Evolutionary conservation across 1,140 invertebrate species (phyloP), one percentile per base, ranked within the genome.

Genomic region (Battus philenor): DNA sequence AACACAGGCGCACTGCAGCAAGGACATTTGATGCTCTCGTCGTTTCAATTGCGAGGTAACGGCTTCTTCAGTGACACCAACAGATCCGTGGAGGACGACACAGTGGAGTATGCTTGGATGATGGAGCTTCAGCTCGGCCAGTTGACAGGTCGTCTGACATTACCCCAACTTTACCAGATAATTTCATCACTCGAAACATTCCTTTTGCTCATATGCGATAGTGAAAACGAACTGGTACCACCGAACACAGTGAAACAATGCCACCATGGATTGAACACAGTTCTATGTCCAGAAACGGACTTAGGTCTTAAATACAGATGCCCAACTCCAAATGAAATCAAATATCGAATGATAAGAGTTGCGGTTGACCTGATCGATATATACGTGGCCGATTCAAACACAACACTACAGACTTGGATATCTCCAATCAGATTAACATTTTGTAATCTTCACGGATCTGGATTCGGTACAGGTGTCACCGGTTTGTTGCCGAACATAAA

Each of bases 61-160:
- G 98, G 97, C 1, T 97, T 99, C 92, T 99, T 99, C 76, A 99
- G 97, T 50, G 93, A 96, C 59, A 91, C 95, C 47, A 96, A 96
- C 27, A 84, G 97, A 32, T 91, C 91, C 17, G 84, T 98, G 11
- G 95, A 97, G 67, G 92, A 97, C 76, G 97, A 99, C 69, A 98
- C 97, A 0, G 74, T 99, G 3, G 98, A 99, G 74, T 99, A 99
- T 81, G 96, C 94, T 0, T 99, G 98, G 98, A 81, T 95, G 45
- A 90, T 95, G 51, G 94, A 96, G 74, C 87, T 95, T 2, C 94
- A 95, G 54, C 62, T 95, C 12, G 94, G 94, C 0, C 95, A 95
- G 80, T 72, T 96, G 4, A 93, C 91, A 33, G 94, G 94, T 0
- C 92, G 94, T 58, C 79, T 95, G 9, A 94, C 93, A 0, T 87